Percentiles rank a stretch among this genome's conserved stretches.
phyloP scores from a whole-genome alignment of 2,797 vertebrate species.

The Arrhamphus sclerolepis region DNA sequence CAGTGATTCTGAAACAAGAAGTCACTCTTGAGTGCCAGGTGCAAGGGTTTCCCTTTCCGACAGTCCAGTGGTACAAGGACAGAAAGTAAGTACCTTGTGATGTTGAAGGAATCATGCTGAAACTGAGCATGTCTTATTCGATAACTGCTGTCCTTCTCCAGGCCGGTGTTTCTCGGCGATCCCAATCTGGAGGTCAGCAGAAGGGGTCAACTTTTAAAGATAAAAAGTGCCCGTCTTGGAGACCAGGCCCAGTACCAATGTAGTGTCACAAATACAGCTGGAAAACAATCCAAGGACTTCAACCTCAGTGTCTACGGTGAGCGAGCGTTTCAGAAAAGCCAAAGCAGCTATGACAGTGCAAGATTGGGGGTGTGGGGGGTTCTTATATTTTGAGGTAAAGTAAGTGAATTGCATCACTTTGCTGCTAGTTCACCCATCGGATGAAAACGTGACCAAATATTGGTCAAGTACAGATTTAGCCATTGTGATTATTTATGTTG shows the following conservation, averaged over 20 bases:
- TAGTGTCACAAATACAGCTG: slow-evolving; percentile 86
- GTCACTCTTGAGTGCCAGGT: slow-evolving; percentile 88
- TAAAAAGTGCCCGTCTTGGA: slow-evolving; percentile 86
- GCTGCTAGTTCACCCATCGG: too few relatives aligned
- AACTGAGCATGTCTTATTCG: neutral
- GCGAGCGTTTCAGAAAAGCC: slow-evolving; percentile 26
- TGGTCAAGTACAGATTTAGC: too few relatives aligned
- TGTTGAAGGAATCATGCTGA: neutral
- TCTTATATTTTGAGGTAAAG: too few relatives aligned
- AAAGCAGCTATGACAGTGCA: neutral
- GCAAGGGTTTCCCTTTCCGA: slow-evolving; percentile 88
- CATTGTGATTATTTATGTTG: neutral
- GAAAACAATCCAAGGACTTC: slow-evolving; percentile 89
- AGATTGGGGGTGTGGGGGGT: too few relatives aligned
- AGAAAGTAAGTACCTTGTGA: slow-evolving; percentile 85
- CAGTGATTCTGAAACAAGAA: slow-evolving; percentile 85
- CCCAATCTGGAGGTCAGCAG: slow-evolving; percentile 87
- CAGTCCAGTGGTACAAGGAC: slow-evolving; percentile 95
- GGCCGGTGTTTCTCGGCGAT: slow-evolving; percentile 88
- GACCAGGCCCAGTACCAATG: slow-evolving; percentile 95
- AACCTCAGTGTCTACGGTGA: slow-evolving; percentile 88
- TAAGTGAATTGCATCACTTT: too few relatives aligned
- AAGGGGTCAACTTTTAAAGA: slow-evolving; percentile 85
- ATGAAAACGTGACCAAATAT: too few relatives aligned
- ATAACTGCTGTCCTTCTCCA: slow-evolving; percentile 49